Evolutionary conservation across 2,113 vertebrate genomes (phyloP).

Genomic region (Carollia perspicillata): DNA sequence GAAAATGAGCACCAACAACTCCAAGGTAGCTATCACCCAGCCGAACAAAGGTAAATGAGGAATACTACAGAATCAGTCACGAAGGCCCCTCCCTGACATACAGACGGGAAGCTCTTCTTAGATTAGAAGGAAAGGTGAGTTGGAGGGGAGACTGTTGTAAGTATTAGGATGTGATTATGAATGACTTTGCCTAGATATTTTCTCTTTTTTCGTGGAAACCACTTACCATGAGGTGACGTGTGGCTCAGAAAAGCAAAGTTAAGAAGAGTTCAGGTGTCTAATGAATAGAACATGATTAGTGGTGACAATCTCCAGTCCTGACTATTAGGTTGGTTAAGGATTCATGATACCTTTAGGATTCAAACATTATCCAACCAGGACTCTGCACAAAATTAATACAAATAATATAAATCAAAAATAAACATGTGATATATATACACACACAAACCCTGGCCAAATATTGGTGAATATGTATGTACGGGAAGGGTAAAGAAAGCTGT

Average conservation of each 20-base stretch:
- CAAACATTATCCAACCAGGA: background rate
- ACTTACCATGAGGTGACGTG: background rate
- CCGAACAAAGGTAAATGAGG: background rate
- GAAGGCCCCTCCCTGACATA: background rate
- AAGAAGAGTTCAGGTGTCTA: background rate
- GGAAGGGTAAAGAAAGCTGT: background rate
- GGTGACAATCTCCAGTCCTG: background rate
- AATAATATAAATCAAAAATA: background rate
- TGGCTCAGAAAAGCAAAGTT: background rate
- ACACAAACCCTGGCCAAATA: background rate
- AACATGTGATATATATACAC: background rate
- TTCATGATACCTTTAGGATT: background rate
- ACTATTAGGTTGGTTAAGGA: background rate
- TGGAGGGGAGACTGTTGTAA: background rate
- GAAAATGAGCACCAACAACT: background rate
- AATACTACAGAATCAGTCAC: background rate
- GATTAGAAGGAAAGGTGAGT: background rate
- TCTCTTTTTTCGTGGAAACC: background rate
- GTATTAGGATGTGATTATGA: background rate
- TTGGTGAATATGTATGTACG: background rate
- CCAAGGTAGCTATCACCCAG: background rate
- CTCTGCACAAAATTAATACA: background rate
- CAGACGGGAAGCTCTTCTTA: background rate
- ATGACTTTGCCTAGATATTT: background rate
- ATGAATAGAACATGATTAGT: background rate